phyloP scores from a whole-genome alignment of 2,113 vertebrate genomes.

The Azemiops feae region DNA sequence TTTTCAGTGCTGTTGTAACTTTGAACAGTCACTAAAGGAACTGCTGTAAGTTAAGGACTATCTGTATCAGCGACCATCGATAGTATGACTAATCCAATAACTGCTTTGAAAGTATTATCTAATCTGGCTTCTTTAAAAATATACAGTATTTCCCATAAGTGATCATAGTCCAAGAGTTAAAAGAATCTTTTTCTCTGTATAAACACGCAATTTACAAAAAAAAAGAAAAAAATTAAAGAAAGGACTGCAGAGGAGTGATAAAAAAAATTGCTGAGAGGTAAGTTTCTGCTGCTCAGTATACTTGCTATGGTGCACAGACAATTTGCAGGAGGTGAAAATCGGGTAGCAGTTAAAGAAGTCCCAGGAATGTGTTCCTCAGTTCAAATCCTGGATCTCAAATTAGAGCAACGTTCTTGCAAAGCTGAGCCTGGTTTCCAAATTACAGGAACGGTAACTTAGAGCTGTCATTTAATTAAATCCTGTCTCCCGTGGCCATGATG shows the following conservation, averaged over 20 bases:
- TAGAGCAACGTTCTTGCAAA: slow-evolving; percentile 11
- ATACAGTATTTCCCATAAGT: not conserved
- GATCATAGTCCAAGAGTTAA: not conserved
- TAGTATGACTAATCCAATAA: not conserved
- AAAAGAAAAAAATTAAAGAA: not conserved
- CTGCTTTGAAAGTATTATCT: not conserved
- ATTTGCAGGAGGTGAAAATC: not conserved
- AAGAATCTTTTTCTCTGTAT: not conserved
- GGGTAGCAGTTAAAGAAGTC: slow-evolving; percentile 8
- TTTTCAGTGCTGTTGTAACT: too few relatives aligned
- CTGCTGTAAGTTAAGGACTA: too few relatives aligned
- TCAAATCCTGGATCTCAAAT: slow-evolving; percentile 19
- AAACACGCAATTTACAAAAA: not conserved
- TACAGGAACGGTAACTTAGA: slow-evolving; percentile 15
- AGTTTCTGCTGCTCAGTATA: not conserved
- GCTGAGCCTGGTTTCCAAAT: not conserved
- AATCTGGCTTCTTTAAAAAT: not conserved
- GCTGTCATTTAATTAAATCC: slow-evolving; percentile 34
- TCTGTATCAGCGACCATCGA: not conserved
- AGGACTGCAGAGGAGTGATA: not conserved
- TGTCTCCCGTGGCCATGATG: slow-evolving; percentile 1
- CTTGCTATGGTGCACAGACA: not conserved
- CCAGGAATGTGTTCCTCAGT: not conserved
- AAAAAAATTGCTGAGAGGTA: not conserved
- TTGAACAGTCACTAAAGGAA: too few relatives aligned